Percentiles rank a stretch among this genome's conserved stretches.
Evolutionary conservation across 2,797 vertebrate genomes (phyloP).

Genomic region (Parauchenoglanis punctatus): DNA sequence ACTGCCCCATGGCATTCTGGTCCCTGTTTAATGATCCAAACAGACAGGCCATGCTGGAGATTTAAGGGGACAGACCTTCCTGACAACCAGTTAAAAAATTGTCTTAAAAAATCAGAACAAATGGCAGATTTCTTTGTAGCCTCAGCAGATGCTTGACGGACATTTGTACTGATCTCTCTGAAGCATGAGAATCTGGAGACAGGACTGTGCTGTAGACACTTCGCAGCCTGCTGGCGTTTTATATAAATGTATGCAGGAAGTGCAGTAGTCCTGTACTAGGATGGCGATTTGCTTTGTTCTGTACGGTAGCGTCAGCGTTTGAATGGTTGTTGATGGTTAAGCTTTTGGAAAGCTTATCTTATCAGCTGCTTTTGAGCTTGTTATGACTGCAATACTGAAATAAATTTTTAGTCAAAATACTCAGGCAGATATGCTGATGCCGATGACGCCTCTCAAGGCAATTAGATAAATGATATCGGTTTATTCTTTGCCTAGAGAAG

Average conservation of each 20-base stretch:
- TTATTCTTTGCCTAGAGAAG: conserved; percentile 28
- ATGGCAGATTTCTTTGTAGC: conserved; percentile 72
- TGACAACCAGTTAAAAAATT: neutral
- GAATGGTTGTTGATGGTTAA: neutral
- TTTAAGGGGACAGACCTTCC: conserved; percentile 60
- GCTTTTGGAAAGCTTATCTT: conserved; percentile 22
- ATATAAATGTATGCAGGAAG: too few relatives aligned
- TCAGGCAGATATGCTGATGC: conserved; percentile 16
- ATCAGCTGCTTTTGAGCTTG: conserved; percentile 34
- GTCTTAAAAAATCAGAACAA: conserved; percentile 24
- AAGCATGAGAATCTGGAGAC: conserved; percentile 56
- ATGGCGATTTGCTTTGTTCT: neutral
- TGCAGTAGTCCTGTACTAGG: neutral
- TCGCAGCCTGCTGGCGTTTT: neutral
- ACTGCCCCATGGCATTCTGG: conserved; percentile 49
- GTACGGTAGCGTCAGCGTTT: neutral
- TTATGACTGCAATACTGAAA: conserved; percentile 48
- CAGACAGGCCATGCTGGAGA: conserved; percentile 67
- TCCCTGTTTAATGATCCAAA: conserved; percentile 65
- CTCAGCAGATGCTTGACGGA: conserved; percentile 32
- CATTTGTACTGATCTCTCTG: neutral
- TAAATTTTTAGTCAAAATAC: conserved; percentile 49
- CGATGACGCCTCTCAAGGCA: conserved; percentile 40
- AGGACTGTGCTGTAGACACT: neutral
- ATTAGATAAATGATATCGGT: conserved; percentile 34